Evolutionary conservation across 2,888 invertebrate species (phyloP), one percentile per base, ranked within the genome.

Genomic region (Nemoura dubitans): DNA sequence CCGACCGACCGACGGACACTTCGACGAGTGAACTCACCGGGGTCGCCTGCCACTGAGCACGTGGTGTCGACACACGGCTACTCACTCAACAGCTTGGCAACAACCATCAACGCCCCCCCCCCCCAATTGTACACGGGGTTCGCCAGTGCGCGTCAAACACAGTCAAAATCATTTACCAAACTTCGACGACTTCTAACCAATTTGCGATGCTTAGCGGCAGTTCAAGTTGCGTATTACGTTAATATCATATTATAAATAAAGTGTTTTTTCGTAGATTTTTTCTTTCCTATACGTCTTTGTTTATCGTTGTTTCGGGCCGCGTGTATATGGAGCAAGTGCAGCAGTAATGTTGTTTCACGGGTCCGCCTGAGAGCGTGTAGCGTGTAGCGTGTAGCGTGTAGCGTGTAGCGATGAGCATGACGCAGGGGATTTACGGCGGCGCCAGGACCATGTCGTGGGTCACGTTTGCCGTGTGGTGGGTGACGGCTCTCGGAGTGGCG

Each of bases 401-500:
- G 59, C 59, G 14, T 59, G 59, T 3, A 3, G 59, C 10, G 36
- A 36, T 36, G 10, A 36, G 21, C 21, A 59, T 59, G 16, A 59
- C 59, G 3, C 36, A 10, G 59, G 59, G 59, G 59, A 59, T 59
- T 59, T 59, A 59, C 59, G 59, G 29, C 21, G 86, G 28, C 77
- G 85, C 28, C 14, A 86, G 26, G 59, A 25, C 80, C 28, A 59
- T 76, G 76, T 43, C 78, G 81, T 82, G 3, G 21, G 76, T 29
- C 85, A 84, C 76, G 27, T 86, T 76, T 86, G 85, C 36, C 0
- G 85, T 77, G 42, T 87, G 76, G 85, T 84, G 82, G 87, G 26
- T 87, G 83, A 86, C 84, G 10, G 87, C 81, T 26, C 81, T 85
- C 29, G 86, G 90, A 87, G 90, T 89, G 89, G 90, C 91, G 88